Base-by-base conservation (phyloP, 2,797 vertebrate genomes). In the Chelon auratus region DNA sequence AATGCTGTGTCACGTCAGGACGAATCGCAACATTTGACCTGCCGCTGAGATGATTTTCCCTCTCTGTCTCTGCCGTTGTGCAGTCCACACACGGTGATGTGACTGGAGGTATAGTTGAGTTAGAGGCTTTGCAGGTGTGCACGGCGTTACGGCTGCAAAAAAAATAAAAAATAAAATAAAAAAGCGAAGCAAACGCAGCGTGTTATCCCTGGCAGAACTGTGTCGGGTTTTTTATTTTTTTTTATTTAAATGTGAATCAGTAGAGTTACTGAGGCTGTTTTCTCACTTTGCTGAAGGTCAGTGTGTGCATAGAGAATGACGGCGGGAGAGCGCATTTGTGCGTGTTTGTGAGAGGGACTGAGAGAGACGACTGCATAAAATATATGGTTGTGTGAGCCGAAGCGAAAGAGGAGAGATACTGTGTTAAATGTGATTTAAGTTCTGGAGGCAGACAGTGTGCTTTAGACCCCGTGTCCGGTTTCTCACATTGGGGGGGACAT, bases 241-340 rank as follows among this genome's bases (percentile, higher is more conserved):
- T 78, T 84, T 80, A 55, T 81, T 30, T 70, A 66, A 78, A 78
- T 87, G 66, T 78, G 69, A 83, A 74, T 78, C 42, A n/a, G 58
- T 15, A 7, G 45, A 80, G 83, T 66, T 62, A 53, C 56, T 14
- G 54, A 82, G 77, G 75, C 67, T 81, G 78, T 85, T 90, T 87
- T 82, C 76, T 86, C 40, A 18, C 75, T 82, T 71, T 56, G 77
- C 58, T 86, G 82, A 92, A 93, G 92, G 90, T 93, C 87, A 89
- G 43, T 51, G 68, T 82, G 75, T 78, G 73, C 77, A 85, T 77
- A 80, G 62, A 22, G 65, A 87, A 71, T 17, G 75, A 69, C 63
- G 70, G 48, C 26, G 62, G 59, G 69, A 18, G 53, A 53, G 53
- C 2, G 53, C 47, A 26, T 53, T 20, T 51, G 39, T 53, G 24